Evolutionary conservation across 2,888 invertebrate genomes (phyloP).

Genomic region (Sphaerophoria rueppellii): DNA sequence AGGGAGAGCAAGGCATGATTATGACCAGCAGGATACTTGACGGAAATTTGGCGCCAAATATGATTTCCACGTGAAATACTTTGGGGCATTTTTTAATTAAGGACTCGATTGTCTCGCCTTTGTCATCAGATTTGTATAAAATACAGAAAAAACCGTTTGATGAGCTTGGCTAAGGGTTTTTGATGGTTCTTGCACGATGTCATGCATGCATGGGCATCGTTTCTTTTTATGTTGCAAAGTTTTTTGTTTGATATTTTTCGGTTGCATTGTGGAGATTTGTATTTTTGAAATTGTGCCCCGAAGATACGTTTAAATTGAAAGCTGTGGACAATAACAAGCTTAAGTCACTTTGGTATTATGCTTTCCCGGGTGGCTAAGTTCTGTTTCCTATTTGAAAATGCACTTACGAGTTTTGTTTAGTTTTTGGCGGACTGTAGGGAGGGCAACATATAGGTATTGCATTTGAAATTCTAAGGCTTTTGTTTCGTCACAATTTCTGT

Average conservation of each 20-base stretch:
- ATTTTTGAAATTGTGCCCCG: slow-evolving; percentile 46
- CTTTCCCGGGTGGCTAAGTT: slow-evolving; percentile 5
- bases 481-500: too few species aligned
- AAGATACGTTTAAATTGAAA: slow-evolving; percentile 54
- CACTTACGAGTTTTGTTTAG: slow-evolving; percentile 31
- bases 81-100: slow-evolving; percentile 73
- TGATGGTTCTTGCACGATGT: slow-evolving; percentile 46
- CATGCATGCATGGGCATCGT: slow-evolving; percentile 55
- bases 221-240: slow-evolving; percentile 47
- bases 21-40: slow-evolving; percentile 39
- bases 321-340: slow-evolving; percentile 56
- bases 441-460: too few species aligned
- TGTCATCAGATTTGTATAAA: background rate
- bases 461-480: too few species aligned
- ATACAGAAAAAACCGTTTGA: slow-evolving; percentile 4
- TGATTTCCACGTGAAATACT: slow-evolving; percentile 73
- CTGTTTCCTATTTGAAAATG: background rate
- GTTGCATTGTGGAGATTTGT: slow-evolving; percentile 15
- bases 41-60: slow-evolving; percentile 73
- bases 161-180: slow-evolving; percentile 10
- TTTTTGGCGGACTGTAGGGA: slow-evolving; percentile 1
- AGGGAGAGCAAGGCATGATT: background rate
- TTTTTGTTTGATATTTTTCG: background rate
- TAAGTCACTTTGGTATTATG: slow-evolving; percentile 59
- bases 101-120: slow-evolving; percentile 44